These are phyloP conservation scores for Drosophila tanythrix DNA, from an alignment of 2,888 invertebrate species.

Conservation along the genomic window DNA sequence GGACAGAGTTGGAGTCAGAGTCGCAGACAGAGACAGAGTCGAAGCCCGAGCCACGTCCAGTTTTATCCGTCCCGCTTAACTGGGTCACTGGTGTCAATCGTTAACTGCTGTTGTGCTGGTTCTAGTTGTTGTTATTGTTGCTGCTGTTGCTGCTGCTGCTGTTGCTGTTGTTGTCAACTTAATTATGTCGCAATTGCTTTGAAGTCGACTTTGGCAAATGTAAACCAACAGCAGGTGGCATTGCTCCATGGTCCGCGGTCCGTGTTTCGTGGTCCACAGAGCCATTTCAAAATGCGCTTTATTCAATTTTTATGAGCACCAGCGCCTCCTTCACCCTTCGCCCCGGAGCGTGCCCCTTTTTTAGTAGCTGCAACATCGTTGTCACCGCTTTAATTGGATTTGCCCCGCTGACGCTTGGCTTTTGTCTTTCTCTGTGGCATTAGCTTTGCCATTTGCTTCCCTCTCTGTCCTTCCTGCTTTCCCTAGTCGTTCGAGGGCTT, in stretches of 20 bases:
- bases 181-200: constrained; percentile 80
- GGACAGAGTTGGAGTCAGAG: constrained; percentile 12
- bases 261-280: constrained; percentile 25
- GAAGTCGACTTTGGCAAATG: constrained; percentile 76
- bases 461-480: constrained; percentile 7
- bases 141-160: constrained; percentile 31
- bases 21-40: constrained; percentile 4
- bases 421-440: constrained; percentile 53
- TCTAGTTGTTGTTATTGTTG: constrained; percentile 27
- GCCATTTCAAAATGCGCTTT: constrained; percentile 73
- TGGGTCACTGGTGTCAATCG: constrained; percentile 78
- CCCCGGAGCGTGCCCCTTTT: constrained; percentile 48
- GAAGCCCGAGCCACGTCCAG: constrained; percentile 45
- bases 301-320: constrained; percentile 71
- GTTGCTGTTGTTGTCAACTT: constrained; percentile 73
- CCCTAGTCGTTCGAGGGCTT: constrained; percentile 27
- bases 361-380: constrained; percentile 67
- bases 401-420: constrained; percentile 58
- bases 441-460: constrained; percentile 37
- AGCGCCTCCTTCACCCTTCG: background rate
- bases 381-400: constrained; percentile 76
- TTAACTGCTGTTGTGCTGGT: constrained; percentile 46
- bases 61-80: constrained; percentile 64
- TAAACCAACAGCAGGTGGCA: constrained; percentile 63
- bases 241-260: constrained; percentile 35